Percentiles rank a stretch among this genome's conserved stretches.
Evolutionary conservation across 2,888 invertebrate species (phyloP).

Genomic region (Cynaeus angustus): DNA sequence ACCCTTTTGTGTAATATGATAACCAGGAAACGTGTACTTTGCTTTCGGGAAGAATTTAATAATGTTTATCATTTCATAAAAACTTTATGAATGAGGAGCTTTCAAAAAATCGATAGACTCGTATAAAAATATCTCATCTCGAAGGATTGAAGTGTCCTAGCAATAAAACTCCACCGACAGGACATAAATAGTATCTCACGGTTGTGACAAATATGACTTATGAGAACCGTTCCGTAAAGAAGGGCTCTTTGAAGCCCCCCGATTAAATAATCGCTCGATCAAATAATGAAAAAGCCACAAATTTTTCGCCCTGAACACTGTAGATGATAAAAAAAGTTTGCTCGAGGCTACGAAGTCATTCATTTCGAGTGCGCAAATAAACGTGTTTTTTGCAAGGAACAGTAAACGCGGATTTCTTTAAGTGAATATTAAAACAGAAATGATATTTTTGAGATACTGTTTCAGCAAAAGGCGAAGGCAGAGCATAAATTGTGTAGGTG

Average conservation of each 20-base stretch:
- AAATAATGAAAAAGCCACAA: slow-evolving; percentile 7
- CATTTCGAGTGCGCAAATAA: no score
- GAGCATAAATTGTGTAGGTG: no score
- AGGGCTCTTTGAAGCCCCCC: slow-evolving; percentile 9
- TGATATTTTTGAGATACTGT: no score
- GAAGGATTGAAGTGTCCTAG: slow-evolving; percentile 22
- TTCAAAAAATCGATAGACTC: slow-evolving; percentile 7
- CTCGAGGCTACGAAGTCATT: no score
- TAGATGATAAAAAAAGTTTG: no score
- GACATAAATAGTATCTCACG: slow-evolving; percentile 30
- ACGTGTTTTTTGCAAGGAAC: no score
- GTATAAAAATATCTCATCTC: slow-evolving; percentile 23
- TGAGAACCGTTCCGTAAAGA: slow-evolving; percentile 8
- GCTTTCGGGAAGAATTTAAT: neutral
- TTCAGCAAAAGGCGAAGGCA: no score
- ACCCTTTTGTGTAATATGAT: no score
- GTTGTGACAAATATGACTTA: slow-evolving; percentile 34
- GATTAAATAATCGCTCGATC: slow-evolving; percentile 18
- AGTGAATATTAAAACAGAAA: no score
- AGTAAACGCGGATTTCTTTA: no score
- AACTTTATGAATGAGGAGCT: neutral
- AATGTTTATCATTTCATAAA: neutral
- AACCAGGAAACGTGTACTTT: neutral
- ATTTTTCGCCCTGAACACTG: neutral
- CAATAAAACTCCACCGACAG: slow-evolving; percentile 27